Conservation (phyloP, 92 coral and sea anemone species). For the Umimayanthus kanabou region DNA sequence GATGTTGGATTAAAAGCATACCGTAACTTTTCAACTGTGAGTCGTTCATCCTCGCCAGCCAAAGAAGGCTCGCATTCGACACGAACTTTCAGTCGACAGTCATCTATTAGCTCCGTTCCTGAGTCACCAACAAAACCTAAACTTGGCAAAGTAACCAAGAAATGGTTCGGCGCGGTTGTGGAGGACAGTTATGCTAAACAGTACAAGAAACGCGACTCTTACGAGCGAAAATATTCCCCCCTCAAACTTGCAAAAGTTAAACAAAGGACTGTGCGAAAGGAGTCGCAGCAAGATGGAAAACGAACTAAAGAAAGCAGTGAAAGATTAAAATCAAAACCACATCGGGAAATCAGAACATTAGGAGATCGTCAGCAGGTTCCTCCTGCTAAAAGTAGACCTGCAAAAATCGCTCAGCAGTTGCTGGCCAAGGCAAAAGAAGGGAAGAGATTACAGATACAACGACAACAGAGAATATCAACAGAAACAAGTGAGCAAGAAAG, state of each 20-base stretch:
- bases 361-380: conserved; percentile 29
- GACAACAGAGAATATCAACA: conserved; percentile 50
- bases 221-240: conserved; percentile 82
- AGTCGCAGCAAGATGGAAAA: conserved; percentile 64
- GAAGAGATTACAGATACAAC: conserved; percentile 67
- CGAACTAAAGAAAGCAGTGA: conserved; percentile 22
- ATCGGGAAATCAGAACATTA: background rate
- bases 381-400: conserved; percentile 57
- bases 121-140: conserved; percentile 24
- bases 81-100: conserved; percentile 39
- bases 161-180: conserved; percentile 44
- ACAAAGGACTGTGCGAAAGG: conserved; percentile 27
- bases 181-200: conserved; percentile 90
- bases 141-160: conserved; percentile 4
- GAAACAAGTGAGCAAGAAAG: conserved; percentile 36
- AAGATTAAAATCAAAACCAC: conserved; percentile 27
- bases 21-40: conserved; percentile 58
- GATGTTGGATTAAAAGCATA: conserved; percentile 90
- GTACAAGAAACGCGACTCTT: conserved; percentile 93
- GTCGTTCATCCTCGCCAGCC: conserved; percentile 43
- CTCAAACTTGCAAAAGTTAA: conserved; percentile 36
- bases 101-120: conserved; percentile 26
- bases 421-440: conserved; percentile 92
- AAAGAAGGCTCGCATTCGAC: conserved; percentile 52
- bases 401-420: conserved; percentile 85